These are phyloP conservation scores for Lepidurus apus DNA, from an alignment of 1,140 invertebrate species.

Conservation along the genomic window DNA sequence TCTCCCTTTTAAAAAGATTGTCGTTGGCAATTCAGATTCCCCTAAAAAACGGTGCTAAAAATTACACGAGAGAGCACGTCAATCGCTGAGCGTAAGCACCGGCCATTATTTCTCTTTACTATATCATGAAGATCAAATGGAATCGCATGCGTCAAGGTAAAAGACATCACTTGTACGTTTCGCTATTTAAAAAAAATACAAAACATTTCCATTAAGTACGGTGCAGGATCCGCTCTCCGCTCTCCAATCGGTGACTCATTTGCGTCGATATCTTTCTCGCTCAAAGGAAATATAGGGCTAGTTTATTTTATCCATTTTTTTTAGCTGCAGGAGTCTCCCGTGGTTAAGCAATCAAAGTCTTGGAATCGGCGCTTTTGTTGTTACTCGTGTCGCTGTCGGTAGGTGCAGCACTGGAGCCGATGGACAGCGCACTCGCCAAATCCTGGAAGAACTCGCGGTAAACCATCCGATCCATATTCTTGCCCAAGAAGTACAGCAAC, in stretches of 20 bases:
- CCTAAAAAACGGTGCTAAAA: conserved; percentile 12
- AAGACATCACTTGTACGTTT: background rate
- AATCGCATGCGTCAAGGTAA: background rate
- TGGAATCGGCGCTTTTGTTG: background rate
- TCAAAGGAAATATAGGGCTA: background rate
- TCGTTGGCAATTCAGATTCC: background rate
- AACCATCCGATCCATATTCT: conserved; percentile 45
- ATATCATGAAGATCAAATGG: conserved; percentile 2
- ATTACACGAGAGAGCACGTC: conserved; percentile 7
- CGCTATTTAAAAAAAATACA: background rate
- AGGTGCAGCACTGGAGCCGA: conserved; percentile 45
- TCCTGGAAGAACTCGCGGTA: conserved; percentile 42
- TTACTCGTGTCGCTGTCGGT: conserved; percentile 17
- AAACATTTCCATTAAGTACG: background rate
- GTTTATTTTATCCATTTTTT: background rate
- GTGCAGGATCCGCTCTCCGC: background rate
- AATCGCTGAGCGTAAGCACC: conserved; percentile 9
- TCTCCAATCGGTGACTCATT: background rate
- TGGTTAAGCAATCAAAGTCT: background rate
- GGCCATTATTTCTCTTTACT: background rate
- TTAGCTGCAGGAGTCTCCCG: background rate
- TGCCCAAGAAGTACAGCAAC: conserved; percentile 43
- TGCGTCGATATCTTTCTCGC: background rate
- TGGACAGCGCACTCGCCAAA: conserved; percentile 30
- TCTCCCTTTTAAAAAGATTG: conserved; percentile 11